Base-by-base conservation (phyloP, 2,113 vertebrate genomes). In the Empidonax alnorum region DNA sequence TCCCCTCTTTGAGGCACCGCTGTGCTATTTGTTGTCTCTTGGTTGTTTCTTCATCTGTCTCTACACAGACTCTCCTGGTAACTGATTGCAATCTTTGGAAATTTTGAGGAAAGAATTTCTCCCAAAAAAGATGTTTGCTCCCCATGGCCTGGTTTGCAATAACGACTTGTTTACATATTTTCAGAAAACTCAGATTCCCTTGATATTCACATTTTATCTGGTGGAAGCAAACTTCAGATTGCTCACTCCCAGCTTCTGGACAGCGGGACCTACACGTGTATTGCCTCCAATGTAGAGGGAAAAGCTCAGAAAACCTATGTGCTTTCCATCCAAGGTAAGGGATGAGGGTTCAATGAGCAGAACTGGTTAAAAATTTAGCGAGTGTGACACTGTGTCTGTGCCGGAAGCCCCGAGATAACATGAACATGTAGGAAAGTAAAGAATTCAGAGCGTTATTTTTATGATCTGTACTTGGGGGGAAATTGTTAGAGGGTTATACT, bases 161-260 rank as follows among this genome's bases (percentile, higher is more conserved):
- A 67, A 79, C 31, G 59, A 6, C 53, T 65, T 92, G 62, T 82
- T 95, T 73, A 46, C n/a, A 7, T 91, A 27, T 83, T 66, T 93
- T 77, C 93, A 99, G 99, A 99, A 96, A 98, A 98, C 83, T 98
- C 98, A 1, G 98, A 98, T 79, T 99, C 98, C 73, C 97, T 99
- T 85, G 99, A 99, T 93, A 97, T 99, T 97, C 98, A 98, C 96
- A 98, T 99, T 97, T 98, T 99, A 91, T 99, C 99, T 42, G 99
- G 99, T 65, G 99, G 99, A 69, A 98, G 98, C 87, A 99, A 98
- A 96, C 97, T 99, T 93, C 99, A 99, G 96, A 99, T 99, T 17
- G 95, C 98, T 66, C 98, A 98, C n/a, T 98, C 98, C 35, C 98
- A 99, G 96, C 97, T 96, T 68, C 98, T 98, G 25, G 99, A 99